phyloP scores from a whole-genome alignment of 2,113 vertebrate genomes.

The Carlito syrichta region DNA sequence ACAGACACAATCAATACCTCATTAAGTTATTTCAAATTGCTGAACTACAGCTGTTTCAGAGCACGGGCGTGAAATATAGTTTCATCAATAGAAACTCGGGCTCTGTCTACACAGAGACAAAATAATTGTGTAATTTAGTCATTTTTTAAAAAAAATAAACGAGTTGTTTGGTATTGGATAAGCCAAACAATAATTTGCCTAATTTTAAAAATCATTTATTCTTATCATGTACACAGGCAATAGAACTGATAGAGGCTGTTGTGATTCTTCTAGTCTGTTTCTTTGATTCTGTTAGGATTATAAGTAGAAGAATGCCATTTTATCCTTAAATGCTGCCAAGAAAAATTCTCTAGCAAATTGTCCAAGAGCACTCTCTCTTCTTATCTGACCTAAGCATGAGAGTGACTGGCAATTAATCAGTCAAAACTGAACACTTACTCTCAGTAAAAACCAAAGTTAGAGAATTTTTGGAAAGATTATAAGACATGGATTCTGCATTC shows the following conservation, averaged over 20 bases:
- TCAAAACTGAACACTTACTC: background rate
- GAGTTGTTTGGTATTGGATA: conserved; percentile 3
- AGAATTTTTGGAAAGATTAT: background rate
- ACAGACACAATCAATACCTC: conserved; percentile 64
- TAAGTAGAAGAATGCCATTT: background rate
- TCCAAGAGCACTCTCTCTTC: background rate
- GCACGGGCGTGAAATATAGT: conserved; percentile 45
- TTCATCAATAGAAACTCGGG: conserved; percentile 58
- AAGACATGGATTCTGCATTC: background rate
- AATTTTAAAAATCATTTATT: background rate
- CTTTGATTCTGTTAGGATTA: background rate
- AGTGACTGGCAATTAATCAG: background rate
- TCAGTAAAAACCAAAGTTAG: background rate
- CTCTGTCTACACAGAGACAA: conserved; percentile 42
- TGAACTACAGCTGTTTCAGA: conserved; percentile 52
- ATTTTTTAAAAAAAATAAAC: conserved; percentile 27
- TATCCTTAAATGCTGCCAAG: background rate
- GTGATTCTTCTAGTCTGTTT: background rate
- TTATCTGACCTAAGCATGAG: background rate
- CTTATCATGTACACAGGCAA: background rate
- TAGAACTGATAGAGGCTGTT: background rate
- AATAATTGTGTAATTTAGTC: conserved; percentile 49
- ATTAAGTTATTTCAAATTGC: conserved; percentile 65
- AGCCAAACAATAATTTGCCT: conserved; percentile 15
- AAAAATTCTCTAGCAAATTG: background rate